These are phyloP conservation scores for Solen grandis DNA, from an alignment of 1,140 invertebrate genomes.

Conservation along the genomic window DNA sequence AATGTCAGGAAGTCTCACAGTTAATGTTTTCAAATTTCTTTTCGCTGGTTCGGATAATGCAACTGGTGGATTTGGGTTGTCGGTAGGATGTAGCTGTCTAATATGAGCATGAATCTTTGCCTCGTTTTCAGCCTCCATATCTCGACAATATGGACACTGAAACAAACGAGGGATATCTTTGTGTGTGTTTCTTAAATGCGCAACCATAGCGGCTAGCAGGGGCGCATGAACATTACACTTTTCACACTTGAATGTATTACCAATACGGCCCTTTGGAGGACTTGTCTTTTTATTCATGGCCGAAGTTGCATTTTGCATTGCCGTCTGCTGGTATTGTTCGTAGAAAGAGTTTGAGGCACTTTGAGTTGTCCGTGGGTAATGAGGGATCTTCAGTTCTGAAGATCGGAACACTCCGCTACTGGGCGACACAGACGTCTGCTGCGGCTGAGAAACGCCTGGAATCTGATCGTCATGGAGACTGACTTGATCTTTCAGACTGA, in stretches of 20 bases:
- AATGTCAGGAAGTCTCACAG: constrained; percentile 63
- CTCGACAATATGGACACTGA: constrained; percentile 72
- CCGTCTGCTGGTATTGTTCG: not conserved
- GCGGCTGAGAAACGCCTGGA: not conserved
- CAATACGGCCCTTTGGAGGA: constrained; percentile 31
- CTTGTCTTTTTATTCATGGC: too few relatives aligned
- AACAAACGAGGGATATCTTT: constrained; percentile 69
- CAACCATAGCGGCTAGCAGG: constrained; percentile 70
- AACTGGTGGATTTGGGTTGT: constrained; percentile 72
- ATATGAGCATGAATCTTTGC: constrained; percentile 70
- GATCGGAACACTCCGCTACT: not conserved
- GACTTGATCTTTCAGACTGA: constrained; percentile 67
- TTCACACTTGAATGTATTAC: constrained; percentile 74
- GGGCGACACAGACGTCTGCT: not conserved
- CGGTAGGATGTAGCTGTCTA: constrained; percentile 66
- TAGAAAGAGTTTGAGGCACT: not conserved
- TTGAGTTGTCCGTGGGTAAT: not conserved
- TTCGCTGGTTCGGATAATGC: constrained; percentile 74
- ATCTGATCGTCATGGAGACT: constrained; percentile 2
- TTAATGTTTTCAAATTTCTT: constrained; percentile 67
- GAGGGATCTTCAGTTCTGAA: not conserved
- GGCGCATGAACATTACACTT: constrained; percentile 76
- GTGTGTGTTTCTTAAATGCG: constrained; percentile 71
- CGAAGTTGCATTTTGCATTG: not conserved
- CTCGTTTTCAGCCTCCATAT: constrained; percentile 67